Conservation (phyloP, 2,888 invertebrate genomes). For the Xiphydria camelus region DNA sequence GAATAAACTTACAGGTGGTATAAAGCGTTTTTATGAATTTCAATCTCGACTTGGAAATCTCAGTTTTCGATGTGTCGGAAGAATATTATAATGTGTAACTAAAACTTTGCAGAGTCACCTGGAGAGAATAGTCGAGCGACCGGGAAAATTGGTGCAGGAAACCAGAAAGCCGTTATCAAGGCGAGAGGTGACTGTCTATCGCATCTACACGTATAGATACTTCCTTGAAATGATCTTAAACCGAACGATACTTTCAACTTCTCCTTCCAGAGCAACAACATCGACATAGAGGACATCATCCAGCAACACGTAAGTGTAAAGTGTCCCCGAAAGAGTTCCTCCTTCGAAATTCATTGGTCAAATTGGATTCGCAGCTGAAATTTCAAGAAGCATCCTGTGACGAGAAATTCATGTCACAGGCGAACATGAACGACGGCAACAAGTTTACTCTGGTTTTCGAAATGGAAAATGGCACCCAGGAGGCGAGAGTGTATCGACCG, state of each 20-base stretch:
- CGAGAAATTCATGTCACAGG: too few relatives aligned
- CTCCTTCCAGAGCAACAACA: conserved; percentile 63
- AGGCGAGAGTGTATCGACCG: conserved; percentile 67
- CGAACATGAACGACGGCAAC: conserved; percentile 60
- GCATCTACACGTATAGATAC: neutral
- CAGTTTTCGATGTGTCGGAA: too few relatives aligned
- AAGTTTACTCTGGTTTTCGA: conserved; percentile 87
- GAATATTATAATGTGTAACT: too few relatives aligned
- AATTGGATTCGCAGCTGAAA: too few relatives aligned
- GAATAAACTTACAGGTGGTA: too few relatives aligned
- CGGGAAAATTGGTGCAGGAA: conserved; percentile 64
- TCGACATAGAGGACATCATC: conserved; percentile 70
- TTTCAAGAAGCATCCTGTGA: too few relatives aligned
- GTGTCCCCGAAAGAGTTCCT: too few relatives aligned
- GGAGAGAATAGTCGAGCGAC: conserved; percentile 84
- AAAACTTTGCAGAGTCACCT: conserved; percentile 80
- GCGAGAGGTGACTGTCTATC: conserved; percentile 57
- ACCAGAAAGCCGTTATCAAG: conserved; percentile 60
- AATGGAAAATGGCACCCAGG: conserved; percentile 71
- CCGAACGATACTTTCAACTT: conserved; percentile 15
- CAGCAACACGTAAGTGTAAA: conserved; percentile 61
- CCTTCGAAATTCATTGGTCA: too few relatives aligned
- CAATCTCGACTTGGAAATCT: too few relatives aligned
- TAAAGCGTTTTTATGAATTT: too few relatives aligned
- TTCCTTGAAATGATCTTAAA: neutral